Evolutionary conservation across 2,797 vertebrate genomes (phyloP).

Genomic region (Molossus molossus): DNA sequence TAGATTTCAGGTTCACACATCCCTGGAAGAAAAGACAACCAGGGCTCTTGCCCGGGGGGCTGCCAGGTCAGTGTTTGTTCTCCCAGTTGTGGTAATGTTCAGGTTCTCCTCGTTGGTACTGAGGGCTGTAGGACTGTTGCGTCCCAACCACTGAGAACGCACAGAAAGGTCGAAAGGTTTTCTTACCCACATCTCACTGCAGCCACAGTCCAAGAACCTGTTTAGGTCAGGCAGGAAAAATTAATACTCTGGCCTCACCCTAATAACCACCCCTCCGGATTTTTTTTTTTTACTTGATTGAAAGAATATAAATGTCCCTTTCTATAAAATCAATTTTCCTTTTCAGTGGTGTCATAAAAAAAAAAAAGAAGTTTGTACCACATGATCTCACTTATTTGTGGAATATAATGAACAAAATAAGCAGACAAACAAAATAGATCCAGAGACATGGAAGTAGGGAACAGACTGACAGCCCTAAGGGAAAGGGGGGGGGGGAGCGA

Average conservation of each 20-base stretch:
- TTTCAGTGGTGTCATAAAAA: background rate
- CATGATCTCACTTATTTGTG: too few relatives aligned
- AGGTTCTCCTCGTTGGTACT: background rate
- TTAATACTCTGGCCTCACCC: background rate
- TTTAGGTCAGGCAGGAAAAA: background rate
- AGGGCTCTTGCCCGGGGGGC: background rate
- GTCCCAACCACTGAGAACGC: background rate
- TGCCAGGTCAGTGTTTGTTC: background rate
- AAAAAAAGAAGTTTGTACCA: background rate
- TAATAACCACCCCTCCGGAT: background rate
- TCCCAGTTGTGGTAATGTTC: fast-evolving
- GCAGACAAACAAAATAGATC: too few relatives aligned
- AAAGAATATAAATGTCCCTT: background rate
- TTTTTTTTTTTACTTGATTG: background rate
- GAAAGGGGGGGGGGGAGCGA: too few relatives aligned
- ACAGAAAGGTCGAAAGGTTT: background rate
- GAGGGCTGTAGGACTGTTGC: background rate
- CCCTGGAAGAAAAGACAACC: background rate
- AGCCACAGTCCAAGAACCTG: background rate
- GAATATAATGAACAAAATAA: too few relatives aligned
- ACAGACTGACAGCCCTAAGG: too few relatives aligned
- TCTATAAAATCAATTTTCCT: conserved; percentile 19
- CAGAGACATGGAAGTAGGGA: too few relatives aligned
- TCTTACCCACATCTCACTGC: background rate
- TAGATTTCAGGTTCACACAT: background rate